These are phyloP conservation scores for Neomonachus schauinslandi DNA, from an alignment of 2,113 vertebrate species.

Conservation along the genomic window DNA sequence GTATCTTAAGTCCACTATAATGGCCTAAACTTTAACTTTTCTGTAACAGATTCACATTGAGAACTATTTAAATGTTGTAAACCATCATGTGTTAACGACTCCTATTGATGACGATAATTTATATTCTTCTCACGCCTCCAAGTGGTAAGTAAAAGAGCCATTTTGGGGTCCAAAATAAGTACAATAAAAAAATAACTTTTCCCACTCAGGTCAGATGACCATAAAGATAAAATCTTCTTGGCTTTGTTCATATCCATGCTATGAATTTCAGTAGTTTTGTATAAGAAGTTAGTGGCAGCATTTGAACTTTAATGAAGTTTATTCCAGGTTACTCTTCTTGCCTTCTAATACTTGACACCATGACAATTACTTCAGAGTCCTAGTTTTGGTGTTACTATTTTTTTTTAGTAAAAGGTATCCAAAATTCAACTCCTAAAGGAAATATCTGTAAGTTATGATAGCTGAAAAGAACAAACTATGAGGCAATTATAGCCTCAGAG, in stretches of 20 bases:
- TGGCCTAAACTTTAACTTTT: slow-evolving; percentile 66
- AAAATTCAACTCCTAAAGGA: slow-evolving; percentile 42
- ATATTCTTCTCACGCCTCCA: slow-evolving; percentile 50
- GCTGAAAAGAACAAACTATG: not conserved
- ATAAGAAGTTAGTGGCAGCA: not conserved
- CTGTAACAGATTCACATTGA: slow-evolving; percentile 88
- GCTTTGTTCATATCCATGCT: not conserved
- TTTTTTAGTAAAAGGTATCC: not conserved
- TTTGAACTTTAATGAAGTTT: not conserved
- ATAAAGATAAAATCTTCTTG: not conserved
- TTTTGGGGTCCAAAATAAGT: slow-evolving; percentile 48
- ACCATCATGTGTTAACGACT: slow-evolving; percentile 85
- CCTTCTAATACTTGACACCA: not conserved
- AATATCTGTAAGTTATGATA: not conserved
- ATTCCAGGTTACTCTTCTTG: not conserved
- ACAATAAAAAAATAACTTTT: not conserved
- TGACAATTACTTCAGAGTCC: not conserved
- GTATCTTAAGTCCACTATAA: not conserved
- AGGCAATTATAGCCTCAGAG: not conserved
- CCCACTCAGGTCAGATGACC: not conserved
- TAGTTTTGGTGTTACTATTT: not conserved
- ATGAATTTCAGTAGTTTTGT: slow-evolving; percentile 27
- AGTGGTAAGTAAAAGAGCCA: slow-evolving; percentile 84
- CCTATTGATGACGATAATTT: slow-evolving; percentile 77
- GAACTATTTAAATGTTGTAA: slow-evolving; percentile 85